These are phyloP conservation scores for Brotula barbata DNA, from an alignment of 2,797 vertebrate species.

Conservation along the genomic window DNA sequence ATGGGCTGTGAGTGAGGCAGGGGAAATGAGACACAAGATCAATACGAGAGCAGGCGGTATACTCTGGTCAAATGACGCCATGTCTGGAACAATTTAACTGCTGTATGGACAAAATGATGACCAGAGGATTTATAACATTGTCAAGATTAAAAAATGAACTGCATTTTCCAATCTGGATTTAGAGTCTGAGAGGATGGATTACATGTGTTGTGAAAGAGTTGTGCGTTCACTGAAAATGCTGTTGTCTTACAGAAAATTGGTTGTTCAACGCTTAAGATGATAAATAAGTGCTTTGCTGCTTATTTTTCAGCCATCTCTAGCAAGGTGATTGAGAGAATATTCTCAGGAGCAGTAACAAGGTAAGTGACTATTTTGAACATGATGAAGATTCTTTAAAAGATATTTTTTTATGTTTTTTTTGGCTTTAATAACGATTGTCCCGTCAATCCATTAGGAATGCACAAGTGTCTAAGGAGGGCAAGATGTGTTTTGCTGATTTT, in stretches of 20 bases:
- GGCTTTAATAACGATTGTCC: not conserved
- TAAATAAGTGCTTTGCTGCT: slow-evolving; percentile 32
- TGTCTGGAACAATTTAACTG: slow-evolving; percentile 67
- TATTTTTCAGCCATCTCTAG: slow-evolving; percentile 85
- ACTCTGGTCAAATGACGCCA: slow-evolving; percentile 63
- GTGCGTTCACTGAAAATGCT: slow-evolving; percentile 26
- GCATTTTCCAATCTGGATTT: slow-evolving; percentile 51
- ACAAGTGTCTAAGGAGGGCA: slow-evolving; percentile 83
- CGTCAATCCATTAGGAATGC: slow-evolving; percentile 75
- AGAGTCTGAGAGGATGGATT: slow-evolving; percentile 59
- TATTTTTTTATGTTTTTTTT: not conserved
- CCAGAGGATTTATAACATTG: slow-evolving; percentile 63
- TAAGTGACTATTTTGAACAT: slow-evolving; percentile 57
- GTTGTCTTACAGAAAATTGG: slow-evolving; percentile 10
- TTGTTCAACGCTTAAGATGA: slow-evolving; percentile 16
- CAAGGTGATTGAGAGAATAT: slow-evolving; percentile 92
- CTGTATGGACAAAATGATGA: slow-evolving; percentile 57
- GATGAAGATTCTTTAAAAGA: not conserved
- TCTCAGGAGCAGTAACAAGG: slow-evolving; percentile 95
- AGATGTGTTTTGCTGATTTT: slow-evolving; percentile 91
- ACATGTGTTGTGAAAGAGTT: slow-evolving; percentile 57
- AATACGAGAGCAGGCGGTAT: slow-evolving; percentile 64
- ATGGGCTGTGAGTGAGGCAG: slow-evolving; percentile 58
- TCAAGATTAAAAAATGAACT: slow-evolving; percentile 57
- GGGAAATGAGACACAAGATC: slow-evolving; percentile 72